Evolutionary conservation across 2,888 invertebrate species (phyloP).

Genomic region (Phrixothrix hirtus): DNA sequence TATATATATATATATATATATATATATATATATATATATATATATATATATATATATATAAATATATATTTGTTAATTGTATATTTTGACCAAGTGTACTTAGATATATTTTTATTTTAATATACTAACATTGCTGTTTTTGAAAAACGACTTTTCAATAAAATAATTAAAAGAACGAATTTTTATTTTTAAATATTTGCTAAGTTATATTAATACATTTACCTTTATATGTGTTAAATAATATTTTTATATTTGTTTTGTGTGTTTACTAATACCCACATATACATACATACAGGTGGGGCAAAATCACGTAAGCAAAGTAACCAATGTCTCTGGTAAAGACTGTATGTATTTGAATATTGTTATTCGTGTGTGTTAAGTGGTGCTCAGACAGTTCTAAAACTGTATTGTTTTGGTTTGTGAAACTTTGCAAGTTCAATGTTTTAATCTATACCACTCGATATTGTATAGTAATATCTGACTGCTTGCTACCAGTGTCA

Average conservation of each 20-base stretch:
- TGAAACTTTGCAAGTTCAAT: conserved; percentile 57
- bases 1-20: conserved; percentile 35
- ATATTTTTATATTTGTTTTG: conserved; percentile 48
- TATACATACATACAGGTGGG: conserved; percentile 59
- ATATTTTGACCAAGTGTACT: conserved; percentile 50
- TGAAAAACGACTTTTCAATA: conserved; percentile 45
- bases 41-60: conserved; percentile 12
- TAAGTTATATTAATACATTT: conserved; percentile 53
- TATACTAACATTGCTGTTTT: conserved; percentile 53
- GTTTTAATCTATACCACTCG: conserved; percentile 53
- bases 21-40: conserved; percentile 24
- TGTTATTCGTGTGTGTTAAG: conserved; percentile 58
- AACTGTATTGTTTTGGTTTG: conserved; percentile 54
- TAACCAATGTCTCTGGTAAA: conserved; percentile 58
- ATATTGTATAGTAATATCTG: conserved; percentile 50
- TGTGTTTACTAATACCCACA: conserved; percentile 58
- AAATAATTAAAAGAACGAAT: conserved; percentile 48
- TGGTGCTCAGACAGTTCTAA: conserved; percentile 57
- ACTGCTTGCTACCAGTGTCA: conserved; percentile 50
- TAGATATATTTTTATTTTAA: conserved; percentile 50
- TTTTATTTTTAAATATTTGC: conserved; percentile 49
- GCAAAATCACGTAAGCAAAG: conserved; percentile 59
- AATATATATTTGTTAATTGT: conserved; percentile 34
- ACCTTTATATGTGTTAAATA: conserved; percentile 51
- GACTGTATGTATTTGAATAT: conserved; percentile 58